Evolutionary conservation across 2,113 vertebrate genomes (phyloP).

Genomic region (Hemiprocne comata): DNA sequence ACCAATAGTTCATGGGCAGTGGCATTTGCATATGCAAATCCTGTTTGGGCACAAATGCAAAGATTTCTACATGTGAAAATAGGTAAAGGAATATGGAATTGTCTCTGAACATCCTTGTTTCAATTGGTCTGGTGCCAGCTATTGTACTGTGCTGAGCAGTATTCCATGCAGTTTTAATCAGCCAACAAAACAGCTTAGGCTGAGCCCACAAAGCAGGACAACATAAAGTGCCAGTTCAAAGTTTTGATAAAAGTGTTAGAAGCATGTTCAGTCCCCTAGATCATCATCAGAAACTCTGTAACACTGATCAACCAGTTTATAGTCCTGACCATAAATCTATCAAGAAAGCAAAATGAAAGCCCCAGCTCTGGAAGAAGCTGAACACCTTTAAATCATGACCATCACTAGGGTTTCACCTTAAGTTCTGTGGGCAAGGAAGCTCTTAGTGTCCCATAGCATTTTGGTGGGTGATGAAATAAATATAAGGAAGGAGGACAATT

Average conservation of each 20-base stretch:
- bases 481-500: neutral
- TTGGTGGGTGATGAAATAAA: neutral
- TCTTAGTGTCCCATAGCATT: neutral
- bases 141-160: neutral
- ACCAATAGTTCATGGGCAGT: neutral
- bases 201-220: neutral
- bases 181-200: neutral
- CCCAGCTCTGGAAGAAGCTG: neutral
- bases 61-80: neutral
- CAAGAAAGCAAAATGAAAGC: neutral
- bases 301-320: neutral
- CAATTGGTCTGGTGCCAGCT: neutral
- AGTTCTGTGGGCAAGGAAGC: neutral
- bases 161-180: neutral
- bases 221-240: neutral
- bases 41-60: neutral
- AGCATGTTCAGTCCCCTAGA: neutral
- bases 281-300: neutral
- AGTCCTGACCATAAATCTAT: neutral
- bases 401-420: neutral
- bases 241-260: neutral
- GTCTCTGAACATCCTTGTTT: neutral
- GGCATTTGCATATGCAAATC: neutral
- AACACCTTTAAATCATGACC: neutral
- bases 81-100: neutral